phyloP scores from a whole-genome alignment of 1,140 invertebrate genomes.

The Diachasmimorpha longicaudata region DNA sequence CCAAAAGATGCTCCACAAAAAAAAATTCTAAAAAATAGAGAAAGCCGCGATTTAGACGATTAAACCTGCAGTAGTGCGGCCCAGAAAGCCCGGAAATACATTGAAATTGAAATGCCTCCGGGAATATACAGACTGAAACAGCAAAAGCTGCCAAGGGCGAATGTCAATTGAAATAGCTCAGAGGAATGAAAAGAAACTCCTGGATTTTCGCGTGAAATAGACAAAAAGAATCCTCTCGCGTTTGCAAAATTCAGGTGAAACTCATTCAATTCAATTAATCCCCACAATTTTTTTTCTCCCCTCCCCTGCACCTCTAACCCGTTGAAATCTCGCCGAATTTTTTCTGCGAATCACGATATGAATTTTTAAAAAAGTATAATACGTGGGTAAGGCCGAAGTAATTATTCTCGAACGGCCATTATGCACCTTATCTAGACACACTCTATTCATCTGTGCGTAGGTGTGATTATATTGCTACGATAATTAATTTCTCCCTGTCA shows the following conservation, averaged over 20 bases:
- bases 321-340: too few species aligned
- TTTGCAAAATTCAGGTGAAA: neutral
- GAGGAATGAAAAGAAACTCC: neutral
- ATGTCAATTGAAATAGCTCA: slow-evolving; percentile 11
- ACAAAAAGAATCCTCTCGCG: neutral
- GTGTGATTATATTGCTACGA: neutral
- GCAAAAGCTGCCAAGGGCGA: neutral
- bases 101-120: neutral
- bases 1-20: too few species aligned
- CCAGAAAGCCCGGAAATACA: neutral
- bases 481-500: neutral
- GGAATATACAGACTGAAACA: neutral
- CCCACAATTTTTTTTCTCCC: neutral
- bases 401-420: neutral
- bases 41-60: neutral
- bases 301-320: neutral
- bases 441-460: neutral
- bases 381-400: neutral
- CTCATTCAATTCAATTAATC: neutral
- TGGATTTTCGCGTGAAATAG: neutral
- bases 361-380: neutral
- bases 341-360: too few species aligned
- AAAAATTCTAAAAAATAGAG: too few species aligned
- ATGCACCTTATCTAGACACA: neutral
- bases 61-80: neutral